Percentiles rank a stretch among this genome's conserved stretches.
Conservation (phyloP, 2,113 vertebrate genomes). For the Anhinga anhinga region DNA sequence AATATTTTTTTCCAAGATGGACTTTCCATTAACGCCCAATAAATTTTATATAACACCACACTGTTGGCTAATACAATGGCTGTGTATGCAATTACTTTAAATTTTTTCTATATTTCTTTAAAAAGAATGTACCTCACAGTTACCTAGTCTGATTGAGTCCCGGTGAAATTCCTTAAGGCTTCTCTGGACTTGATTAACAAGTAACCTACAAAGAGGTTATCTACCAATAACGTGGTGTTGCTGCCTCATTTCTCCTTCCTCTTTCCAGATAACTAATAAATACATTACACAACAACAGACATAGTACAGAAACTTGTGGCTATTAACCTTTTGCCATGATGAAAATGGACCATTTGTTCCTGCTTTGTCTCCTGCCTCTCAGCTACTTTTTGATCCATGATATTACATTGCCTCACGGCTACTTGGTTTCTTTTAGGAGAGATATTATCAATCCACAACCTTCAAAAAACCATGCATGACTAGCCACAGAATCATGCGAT, state of each 20-base stretch:
- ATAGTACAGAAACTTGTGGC: slow-evolving; percentile 9
- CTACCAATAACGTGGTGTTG: neutral
- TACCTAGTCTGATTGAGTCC: neutral
- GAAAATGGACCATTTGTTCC: slow-evolving; percentile 41
- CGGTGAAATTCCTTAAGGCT: slow-evolving; percentile 6
- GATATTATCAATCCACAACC: slow-evolving; percentile 13
- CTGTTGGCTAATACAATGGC: neutral
- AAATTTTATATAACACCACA: neutral
- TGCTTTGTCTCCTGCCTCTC: slow-evolving; percentile 31
- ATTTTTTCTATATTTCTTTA: neutral
- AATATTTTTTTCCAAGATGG: neutral
- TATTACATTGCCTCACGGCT: slow-evolving; percentile 12
- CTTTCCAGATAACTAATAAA: slow-evolving; percentile 34
- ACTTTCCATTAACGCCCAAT: neutral
- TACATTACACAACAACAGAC: neutral
- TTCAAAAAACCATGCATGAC: neutral
- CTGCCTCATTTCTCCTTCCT: slow-evolving; percentile 27
- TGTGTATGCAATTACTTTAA: neutral
- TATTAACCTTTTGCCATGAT: slow-evolving; percentile 51
- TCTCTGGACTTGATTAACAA: slow-evolving; percentile 29
- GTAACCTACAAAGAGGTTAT: neutral
- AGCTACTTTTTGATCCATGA: slow-evolving; percentile 40
- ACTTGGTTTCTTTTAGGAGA: slow-evolving; percentile 14
- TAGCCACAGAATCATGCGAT: neutral
- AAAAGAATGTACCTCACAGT: neutral